These are phyloP conservation scores for Distichodus sexfasciatus DNA, from an alignment of 2,797 vertebrate genomes.

Conservation along the genomic window DNA sequence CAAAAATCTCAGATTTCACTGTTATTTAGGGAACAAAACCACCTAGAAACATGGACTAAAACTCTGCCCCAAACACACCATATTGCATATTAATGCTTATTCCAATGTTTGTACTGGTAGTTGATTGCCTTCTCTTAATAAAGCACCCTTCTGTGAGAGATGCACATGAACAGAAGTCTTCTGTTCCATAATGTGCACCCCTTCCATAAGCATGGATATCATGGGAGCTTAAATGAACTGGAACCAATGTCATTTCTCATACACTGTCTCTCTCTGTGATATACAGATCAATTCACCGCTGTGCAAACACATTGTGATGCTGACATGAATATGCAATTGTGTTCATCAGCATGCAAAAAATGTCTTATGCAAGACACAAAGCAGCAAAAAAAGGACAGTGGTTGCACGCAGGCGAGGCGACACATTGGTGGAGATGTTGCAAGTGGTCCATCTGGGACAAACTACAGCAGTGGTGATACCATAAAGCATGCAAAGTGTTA, in stretches of 20 bases:
- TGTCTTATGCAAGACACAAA: neutral
- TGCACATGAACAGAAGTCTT: neutral
- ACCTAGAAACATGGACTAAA: neutral
- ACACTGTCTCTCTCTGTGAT: neutral
- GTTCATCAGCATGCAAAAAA: constrained; percentile 4
- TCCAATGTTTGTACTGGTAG: neutral
- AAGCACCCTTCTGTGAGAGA: neutral
- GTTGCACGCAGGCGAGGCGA: neutral
- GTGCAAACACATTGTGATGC: constrained; percentile 2
- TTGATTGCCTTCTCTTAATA: neutral
- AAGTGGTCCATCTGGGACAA: neutral
- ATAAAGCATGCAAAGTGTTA: constrained; percentile 26
- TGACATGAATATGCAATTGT: neutral
- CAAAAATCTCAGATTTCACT: too few relatives aligned
- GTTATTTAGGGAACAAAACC: neutral
- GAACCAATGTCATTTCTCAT: constrained; percentile 32
- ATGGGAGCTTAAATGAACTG: constrained; percentile 22
- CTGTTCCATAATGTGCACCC: neutral
- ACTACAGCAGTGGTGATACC: constrained; percentile 1
- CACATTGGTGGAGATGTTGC: neutral
- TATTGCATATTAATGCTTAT: neutral
- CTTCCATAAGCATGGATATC: neutral
- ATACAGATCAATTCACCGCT: constrained; percentile 1
- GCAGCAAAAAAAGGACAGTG: neutral
- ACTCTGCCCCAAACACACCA: neutral